Base-by-base conservation (phyloP, 1,140 invertebrate genomes). In the Nebria ingens region DNA sequence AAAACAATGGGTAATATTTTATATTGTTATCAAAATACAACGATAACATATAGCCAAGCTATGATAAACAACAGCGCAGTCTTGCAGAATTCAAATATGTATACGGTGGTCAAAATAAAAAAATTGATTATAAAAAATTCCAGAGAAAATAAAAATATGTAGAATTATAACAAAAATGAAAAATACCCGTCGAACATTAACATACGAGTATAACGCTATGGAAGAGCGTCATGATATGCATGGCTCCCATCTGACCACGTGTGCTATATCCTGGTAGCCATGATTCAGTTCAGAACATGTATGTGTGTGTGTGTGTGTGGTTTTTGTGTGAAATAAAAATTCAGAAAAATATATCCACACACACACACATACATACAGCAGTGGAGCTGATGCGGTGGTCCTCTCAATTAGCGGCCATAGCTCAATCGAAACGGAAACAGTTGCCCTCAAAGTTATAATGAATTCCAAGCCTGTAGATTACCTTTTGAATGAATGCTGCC, bases 401-500 rank as follows among this genome's bases (percentile, higher is more conserved):
- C 40, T 45, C 40, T 45, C 40, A 45, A 45, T 45, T 45, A 45
- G 40, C 40, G 40, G 40, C 40, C 40, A 45, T 45, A 17, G 40
- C 15, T 45, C 40, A 45, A n/a, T 6, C 40, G 6, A 17, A 45
- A 45, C 40, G 40, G 40, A 45, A 45, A 45, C 40, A 45, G 9
- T 45, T 45, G 9, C 40, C 40, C 40, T 45, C 40, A 45, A 45
- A 45, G 40, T 45, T 45, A 45, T 45, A 45, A 45, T 45, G 40
- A 45, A 45, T 45, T 45, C 40, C 40, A 45, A 45, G 40, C 40
- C 40, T 45, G 40, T 45, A 45, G 40, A 45, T 45, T 45, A 45
- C 40, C 40, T 45, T 45, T 45, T 45, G 40, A 45, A 45, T 45
- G 40, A 45, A 45, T 45, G 40, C 40, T 45, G 40, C 40, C 60